phyloP scores from a whole-genome alignment of 2,888 invertebrate genomes.

The Nemotelus nigrinus region DNA sequence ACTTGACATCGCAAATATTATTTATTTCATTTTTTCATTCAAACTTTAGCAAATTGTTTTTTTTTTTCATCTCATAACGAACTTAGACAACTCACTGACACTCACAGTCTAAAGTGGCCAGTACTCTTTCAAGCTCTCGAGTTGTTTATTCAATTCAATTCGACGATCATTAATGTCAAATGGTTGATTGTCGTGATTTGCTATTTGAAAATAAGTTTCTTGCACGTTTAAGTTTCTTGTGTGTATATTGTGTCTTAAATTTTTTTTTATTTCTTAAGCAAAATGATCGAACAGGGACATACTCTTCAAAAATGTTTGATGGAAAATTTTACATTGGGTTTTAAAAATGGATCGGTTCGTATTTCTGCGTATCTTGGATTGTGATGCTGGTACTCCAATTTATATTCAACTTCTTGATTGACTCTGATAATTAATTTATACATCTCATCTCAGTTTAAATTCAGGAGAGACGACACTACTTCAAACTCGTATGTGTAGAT shows the following conservation, averaged over 20 bases:
- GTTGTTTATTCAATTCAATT: constrained; percentile 48
- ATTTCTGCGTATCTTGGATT: no score
- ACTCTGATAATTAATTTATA: no score
- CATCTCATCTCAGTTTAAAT: no score
- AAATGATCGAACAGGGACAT: no score
- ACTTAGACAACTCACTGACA: neutral
- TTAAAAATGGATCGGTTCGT: no score
- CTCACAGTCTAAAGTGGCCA: neutral
- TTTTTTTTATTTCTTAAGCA: neutral
- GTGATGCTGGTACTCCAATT: no score
- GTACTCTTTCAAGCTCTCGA: no score
- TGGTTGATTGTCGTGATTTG: constrained; percentile 51
- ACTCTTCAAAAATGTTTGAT: no score
- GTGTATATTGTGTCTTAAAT: neutral
- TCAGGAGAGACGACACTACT: no score
- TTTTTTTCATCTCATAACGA: neutral
- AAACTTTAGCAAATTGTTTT: neutral
- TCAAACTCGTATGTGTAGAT: no score
- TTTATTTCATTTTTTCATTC: neutral
- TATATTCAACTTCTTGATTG: no score
- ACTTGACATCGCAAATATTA: constrained; percentile 29
- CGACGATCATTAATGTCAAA: constrained; percentile 50
- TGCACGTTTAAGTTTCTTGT: neutral
- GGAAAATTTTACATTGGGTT: no score
- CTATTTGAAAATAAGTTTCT: constrained; percentile 49